Conservation (phyloP, 2,113 vertebrate genomes). For the Hippopotamus amphibius region DNA sequence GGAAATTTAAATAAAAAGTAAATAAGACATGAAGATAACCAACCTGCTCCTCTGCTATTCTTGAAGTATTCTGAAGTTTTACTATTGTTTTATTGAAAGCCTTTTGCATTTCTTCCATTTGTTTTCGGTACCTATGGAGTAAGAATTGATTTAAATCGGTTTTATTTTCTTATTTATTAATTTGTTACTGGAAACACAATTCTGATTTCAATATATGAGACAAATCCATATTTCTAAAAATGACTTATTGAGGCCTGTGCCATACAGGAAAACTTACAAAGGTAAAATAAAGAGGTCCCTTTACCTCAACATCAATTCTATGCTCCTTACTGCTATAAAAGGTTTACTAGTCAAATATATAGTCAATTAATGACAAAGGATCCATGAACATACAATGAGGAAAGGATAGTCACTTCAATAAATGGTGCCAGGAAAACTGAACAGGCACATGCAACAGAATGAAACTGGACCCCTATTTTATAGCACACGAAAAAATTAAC, state of each 20-base stretch:
- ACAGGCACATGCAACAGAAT: background rate
- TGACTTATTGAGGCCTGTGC: background rate
- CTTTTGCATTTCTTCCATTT: conserved; percentile 99
- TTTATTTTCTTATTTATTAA: conserved; percentile 54
- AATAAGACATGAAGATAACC: conserved; percentile 44
- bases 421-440: background rate
- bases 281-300: background rate
- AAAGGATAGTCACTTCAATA: conserved; percentile 5
- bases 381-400: background rate
- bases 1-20: conserved; percentile 2
- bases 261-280: background rate
- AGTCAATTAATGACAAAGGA: background rate
- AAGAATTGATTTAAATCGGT: conserved; percentile 56
- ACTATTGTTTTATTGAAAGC: conserved; percentile 99
- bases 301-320: background rate
- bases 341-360: background rate
- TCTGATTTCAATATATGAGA: conserved; percentile 36
- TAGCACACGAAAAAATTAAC: background rate
- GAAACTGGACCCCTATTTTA: background rate
- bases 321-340: background rate
- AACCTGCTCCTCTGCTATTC: conserved; percentile 98
- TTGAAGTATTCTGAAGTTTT: conserved; percentile 98
- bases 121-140: conserved; percentile 95
- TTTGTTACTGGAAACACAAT: conserved; percentile 36
- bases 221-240: conserved; percentile 38